A percentile compares a stretch with the other conserved stretches of the same genome.
Evolutionary conservation across 2,888 invertebrate genomes (phyloP).

Genomic region (Nomada ruficornis): DNA sequence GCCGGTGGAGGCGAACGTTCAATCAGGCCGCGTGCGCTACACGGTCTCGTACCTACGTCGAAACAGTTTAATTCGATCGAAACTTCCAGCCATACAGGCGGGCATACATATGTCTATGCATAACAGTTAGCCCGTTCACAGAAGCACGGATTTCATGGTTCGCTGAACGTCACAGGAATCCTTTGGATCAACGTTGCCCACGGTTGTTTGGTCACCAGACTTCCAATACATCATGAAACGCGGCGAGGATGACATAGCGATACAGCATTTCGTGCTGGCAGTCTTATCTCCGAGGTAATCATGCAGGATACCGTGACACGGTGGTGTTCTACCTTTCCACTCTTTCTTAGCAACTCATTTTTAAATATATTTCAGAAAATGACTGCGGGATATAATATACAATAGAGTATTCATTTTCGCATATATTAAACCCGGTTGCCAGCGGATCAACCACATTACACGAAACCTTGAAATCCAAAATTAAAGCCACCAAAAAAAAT

Average conservation of each 20-base stretch:
- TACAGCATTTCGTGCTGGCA: conserved; percentile 33
- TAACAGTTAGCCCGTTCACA: conserved; percentile 30
- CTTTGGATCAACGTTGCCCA: background rate
- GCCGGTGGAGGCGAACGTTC: conserved; percentile 65
- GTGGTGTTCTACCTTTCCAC: no score
- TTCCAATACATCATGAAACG: conserved; percentile 20
- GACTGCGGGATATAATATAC: no score
- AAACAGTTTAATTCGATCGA: conserved; percentile 75
- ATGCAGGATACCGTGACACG: conserved; percentile 6
- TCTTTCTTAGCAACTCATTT: no score
- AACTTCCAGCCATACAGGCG: conserved; percentile 25
- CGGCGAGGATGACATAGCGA: conserved; percentile 44
- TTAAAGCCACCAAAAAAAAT: no score
- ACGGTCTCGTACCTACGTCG: conserved; percentile 57
- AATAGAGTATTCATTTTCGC: no score
- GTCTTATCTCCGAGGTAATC: conserved; percentile 20
- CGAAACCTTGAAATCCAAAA: no score
- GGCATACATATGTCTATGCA: background rate
- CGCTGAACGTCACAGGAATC: conserved; percentile 29
- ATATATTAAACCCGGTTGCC: no score
- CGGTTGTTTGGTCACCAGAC: background rate
- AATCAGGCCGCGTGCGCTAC: conserved; percentile 65
- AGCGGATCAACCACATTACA: no score
- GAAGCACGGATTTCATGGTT: conserved; percentile 53
- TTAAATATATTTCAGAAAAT: no score